Percentiles rank a stretch among this genome's conserved stretches.
These are phyloP conservation scores for Enteromius fasciolatus DNA, from an alignment of 2,797 vertebrate species.

Conservation along the genomic window DNA sequence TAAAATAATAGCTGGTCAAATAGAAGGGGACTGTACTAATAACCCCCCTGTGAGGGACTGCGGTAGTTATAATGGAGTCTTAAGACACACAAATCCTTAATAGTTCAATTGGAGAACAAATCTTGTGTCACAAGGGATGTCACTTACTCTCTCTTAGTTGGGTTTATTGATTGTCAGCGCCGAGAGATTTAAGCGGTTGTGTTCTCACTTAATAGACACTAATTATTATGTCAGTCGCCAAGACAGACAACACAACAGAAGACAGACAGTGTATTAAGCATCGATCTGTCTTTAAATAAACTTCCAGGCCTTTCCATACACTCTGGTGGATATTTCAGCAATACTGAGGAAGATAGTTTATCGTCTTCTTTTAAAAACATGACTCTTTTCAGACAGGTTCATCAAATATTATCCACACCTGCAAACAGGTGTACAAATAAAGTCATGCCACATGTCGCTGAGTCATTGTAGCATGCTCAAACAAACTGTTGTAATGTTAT, in stretches of 20 bases:
- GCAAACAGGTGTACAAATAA: neutral
- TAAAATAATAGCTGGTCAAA: neutral
- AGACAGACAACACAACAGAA: slow-evolving; percentile 35
- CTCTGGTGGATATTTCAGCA: neutral
- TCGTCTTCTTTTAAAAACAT: neutral
- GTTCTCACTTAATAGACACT: slow-evolving; percentile 39
- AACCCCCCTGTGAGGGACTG: slow-evolving; percentile 1
- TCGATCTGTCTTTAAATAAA: slow-evolving; percentile 21
- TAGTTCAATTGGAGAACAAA: slow-evolving; percentile 11
- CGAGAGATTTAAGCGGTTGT: slow-evolving; percentile 36
- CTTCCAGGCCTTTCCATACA: slow-evolving; percentile 39
- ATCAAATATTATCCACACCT: neutral
- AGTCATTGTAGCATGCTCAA: neutral
- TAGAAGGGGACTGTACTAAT: neutral
- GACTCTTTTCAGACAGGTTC: neutral
- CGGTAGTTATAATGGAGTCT: neutral
- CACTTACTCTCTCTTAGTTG: slow-evolving; percentile 38
- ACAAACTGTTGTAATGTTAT: neutral
- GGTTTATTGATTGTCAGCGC: slow-evolving; percentile 47
- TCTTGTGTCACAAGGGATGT: slow-evolving; percentile 26
- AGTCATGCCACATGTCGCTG: neutral
- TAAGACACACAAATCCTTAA: slow-evolving; percentile 4
- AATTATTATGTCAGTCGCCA: slow-evolving; percentile 46
- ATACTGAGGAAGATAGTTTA: neutral
- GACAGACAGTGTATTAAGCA: slow-evolving; percentile 27